Base-by-base conservation (phyloP, 2,888 invertebrate genomes). In the Dioctria linearis region DNA sequence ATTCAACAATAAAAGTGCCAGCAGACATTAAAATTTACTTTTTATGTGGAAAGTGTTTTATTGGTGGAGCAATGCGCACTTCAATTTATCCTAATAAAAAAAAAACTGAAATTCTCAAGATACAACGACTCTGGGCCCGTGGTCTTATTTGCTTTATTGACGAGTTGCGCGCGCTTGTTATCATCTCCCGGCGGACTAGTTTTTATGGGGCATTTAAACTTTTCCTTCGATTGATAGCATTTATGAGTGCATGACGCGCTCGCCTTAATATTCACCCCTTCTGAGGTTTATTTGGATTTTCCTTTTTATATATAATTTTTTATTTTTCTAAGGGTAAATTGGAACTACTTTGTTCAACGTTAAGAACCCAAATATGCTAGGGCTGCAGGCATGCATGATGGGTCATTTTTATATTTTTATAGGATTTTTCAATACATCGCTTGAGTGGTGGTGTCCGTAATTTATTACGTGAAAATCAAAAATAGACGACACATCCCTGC, bases 191-290 rank as follows among this genome's bases (percentile, higher is more conserved):
- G 42, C 54, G 42, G 51, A 37, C 40, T 8, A 25, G 25, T 25
- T 78, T 78, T 78, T 78, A 78, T 66, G 57, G 54, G 25, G 54
- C 78, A 78, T 78, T 78, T 40, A 49, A 65, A 54, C 40, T 78
- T 57, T 65, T 66, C 40, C 40, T 66, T 25, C 63, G 66, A 78
- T 78, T 78, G 78, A 78, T 78, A 78, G 54, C 66, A 66, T 78
- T 78, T 78, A 78, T 63, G 78, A 54, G 54, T 66, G 65, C 63
- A 25, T 25, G 25, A 25, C 25, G 25, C 25, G 25, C 25, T 25
- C 66, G 66, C 78, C 66, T 78, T 78, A 78, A 78, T 78, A 78
- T 78, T 78, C 78, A 78, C 78, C 78, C 78, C 78, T 78, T 78
- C 78, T 40, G 49, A 9, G 54, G 65, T 78, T 78, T 78, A 65